A percentile compares a stretch with the other conserved stretches of the same genome.
phyloP scores from a whole-genome alignment of 2,113 vertebrate genomes.

The Catharus fuscescens region DNA sequence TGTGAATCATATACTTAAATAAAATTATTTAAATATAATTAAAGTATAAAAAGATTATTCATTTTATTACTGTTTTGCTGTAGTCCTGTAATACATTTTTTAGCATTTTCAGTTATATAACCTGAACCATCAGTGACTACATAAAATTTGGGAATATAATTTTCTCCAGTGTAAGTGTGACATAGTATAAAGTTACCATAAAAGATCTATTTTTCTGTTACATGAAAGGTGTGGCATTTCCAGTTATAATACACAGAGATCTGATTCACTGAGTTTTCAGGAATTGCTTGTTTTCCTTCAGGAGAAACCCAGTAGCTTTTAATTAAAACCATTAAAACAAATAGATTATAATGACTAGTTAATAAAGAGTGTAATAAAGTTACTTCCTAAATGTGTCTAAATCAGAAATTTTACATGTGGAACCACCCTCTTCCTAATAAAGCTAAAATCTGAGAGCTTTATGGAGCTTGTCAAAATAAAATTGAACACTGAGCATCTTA shows the following conservation, averaged over 20 bases:
- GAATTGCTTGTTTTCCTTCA: neutral
- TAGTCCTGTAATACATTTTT: neutral
- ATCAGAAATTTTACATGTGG: neutral
- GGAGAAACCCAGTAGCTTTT: neutral
- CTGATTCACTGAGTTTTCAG: neutral
- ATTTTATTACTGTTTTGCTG: neutral
- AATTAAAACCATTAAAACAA: constrained; percentile 1
- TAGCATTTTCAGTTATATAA: neutral
- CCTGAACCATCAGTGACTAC: neutral
- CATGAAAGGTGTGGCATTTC: neutral
- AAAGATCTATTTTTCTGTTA: neutral
- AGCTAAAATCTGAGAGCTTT: neutral
- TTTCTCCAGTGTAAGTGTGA: neutral
- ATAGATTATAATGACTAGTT: neutral
- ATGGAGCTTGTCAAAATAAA: neutral
- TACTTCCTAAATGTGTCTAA: neutral
- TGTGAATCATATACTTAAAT: neutral
- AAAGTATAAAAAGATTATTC: neutral
- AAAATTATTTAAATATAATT: neutral
- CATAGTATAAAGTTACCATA: neutral
- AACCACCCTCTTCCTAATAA: neutral
- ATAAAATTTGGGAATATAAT: fast-evolving
- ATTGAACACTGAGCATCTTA: neutral
- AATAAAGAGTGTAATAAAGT: neutral
- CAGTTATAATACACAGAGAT: neutral